Evolutionary conservation across 2,888 invertebrate species (phyloP).

Genomic region (Acrocera orbiculus): DNA sequence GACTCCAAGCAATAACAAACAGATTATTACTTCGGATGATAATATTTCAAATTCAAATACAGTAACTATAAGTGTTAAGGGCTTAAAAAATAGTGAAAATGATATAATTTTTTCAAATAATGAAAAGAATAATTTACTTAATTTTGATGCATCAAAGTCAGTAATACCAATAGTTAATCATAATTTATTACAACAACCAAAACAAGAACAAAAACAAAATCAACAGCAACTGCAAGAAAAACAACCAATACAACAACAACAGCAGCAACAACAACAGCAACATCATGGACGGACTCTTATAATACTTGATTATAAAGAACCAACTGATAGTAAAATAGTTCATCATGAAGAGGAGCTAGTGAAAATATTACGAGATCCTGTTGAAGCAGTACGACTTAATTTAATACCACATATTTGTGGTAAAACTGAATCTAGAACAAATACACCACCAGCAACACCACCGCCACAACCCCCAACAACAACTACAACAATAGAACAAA

Average conservation of each 20-base stretch:
- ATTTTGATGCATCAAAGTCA: slow-evolving; percentile 17
- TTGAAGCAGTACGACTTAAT: slow-evolving; percentile 57
- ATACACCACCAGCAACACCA: too few relatives aligned
- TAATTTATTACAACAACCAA: too few relatives aligned
- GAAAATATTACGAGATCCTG: slow-evolving; percentile 48
- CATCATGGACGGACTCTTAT: not conserved
- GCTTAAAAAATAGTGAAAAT: slow-evolving; percentile 19
- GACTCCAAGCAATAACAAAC: slow-evolving; percentile 20
- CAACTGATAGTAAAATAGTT: slow-evolving; percentile 14
- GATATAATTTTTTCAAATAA: slow-evolving; percentile 26
- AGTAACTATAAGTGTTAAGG: slow-evolving; percentile 40
- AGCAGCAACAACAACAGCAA: not conserved
- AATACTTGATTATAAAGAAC: slow-evolving; percentile 2
- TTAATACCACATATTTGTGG: slow-evolving; percentile 63
- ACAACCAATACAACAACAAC: slow-evolving; percentile 4
- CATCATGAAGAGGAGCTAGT: slow-evolving; percentile 34
- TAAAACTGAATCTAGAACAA: slow-evolving; percentile 29
- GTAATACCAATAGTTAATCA: slow-evolving; percentile 30
- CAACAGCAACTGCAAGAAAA: not conserved
- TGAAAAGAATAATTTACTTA: slow-evolving; percentile 25
- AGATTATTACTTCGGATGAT: slow-evolving; percentile 8
- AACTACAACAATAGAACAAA: slow-evolving; percentile 21
- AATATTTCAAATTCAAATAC: slow-evolving; percentile 36
- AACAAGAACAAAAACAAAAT: not conserved
- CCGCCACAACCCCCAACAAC: too few relatives aligned